Percentiles rank a stretch among this genome's conserved stretches.
Evolutionary conservation across 2,888 invertebrate species (phyloP).

Genomic region (Keiferia lycopersicella): DNA sequence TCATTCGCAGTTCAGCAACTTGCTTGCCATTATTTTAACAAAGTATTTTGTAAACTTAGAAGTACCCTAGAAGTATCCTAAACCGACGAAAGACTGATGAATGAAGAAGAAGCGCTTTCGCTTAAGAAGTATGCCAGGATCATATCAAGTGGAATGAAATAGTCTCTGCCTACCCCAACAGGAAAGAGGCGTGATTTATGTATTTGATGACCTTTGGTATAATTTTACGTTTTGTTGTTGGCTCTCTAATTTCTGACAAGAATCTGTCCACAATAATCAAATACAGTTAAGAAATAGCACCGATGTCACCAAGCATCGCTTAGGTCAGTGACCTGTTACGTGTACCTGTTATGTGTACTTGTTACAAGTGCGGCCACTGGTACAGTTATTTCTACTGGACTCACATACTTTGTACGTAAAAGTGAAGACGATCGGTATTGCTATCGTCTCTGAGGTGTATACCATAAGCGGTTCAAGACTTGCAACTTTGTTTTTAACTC

Average conservation of each 20-base stretch:
- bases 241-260: not conserved
- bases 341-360: conserved; percentile 3
- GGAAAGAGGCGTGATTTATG: too few relatives aligned
- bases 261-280: not conserved
- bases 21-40: too few relatives aligned
- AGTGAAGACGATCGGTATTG: conserved; percentile 1
- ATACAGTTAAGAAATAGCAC: conserved; percentile 6
- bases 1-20: too few relatives aligned
- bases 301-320: conserved; percentile 7
- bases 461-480: not conserved
- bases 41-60: too few relatives aligned
- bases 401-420: not conserved
- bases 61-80: too few relatives aligned
- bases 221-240: too few relatives aligned
- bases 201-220: too few relatives aligned
- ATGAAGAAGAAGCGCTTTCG: too few relatives aligned
- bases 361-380: conserved; percentile 5
- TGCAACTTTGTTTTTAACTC: not conserved
- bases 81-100: too few relatives aligned
- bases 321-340: conserved; percentile 9
- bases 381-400: conserved; percentile 8
- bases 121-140: too few relatives aligned
- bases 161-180: too few relatives aligned
- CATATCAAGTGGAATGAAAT: too few relatives aligned
- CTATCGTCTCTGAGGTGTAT: not conserved